A percentile compares a stretch with the other conserved stretches of the same genome.
Evolutionary conservation across 1,140 invertebrate species (phyloP).

Genomic region (Telenomus remus): DNA sequence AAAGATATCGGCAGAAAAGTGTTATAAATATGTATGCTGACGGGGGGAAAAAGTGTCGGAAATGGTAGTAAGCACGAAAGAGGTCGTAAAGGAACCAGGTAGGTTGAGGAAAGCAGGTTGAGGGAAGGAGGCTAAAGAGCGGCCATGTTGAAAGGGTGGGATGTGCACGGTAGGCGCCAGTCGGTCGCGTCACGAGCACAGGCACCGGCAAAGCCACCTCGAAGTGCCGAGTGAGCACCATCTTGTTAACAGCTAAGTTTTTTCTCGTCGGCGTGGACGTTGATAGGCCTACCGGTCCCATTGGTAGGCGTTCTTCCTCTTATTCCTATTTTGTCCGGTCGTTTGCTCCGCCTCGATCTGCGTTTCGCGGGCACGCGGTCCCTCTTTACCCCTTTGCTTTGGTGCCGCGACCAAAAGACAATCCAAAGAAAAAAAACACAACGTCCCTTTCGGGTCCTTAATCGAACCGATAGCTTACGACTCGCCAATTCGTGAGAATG

Average conservation of each 20-base stretch:
- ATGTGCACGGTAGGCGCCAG: constrained; percentile 62
- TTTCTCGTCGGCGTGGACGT: constrained; percentile 70
- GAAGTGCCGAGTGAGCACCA: constrained; percentile 69
- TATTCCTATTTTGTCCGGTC: constrained; percentile 72
- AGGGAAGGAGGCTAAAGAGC: constrained; percentile 60
- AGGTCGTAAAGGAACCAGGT: constrained; percentile 22
- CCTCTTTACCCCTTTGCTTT: constrained; percentile 47
- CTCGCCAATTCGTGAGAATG: constrained; percentile 49
- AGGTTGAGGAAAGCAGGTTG: constrained; percentile 27
- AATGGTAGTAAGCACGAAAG: constrained; percentile 21
- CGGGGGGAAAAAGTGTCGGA: constrained; percentile 47
- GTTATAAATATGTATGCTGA: constrained; percentile 55
- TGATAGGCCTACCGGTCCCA: constrained; percentile 70
- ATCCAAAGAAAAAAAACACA: constrained; percentile 6
- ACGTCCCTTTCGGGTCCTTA: constrained; percentile 29
- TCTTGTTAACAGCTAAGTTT: constrained; percentile 74
- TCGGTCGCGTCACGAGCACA: constrained; percentile 61
- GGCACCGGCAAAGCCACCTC: constrained; percentile 56
- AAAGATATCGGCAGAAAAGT: constrained; percentile 55
- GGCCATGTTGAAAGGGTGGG: constrained; percentile 71
- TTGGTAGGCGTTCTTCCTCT: constrained; percentile 73
- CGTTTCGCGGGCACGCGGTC: constrained; percentile 46
- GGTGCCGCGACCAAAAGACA: constrained; percentile 4
- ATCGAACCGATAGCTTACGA: constrained; percentile 55
- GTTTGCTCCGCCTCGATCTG: constrained; percentile 69